Evolutionary conservation across 2,888 invertebrate genomes (phyloP), one percentile per base, ranked within the genome.

Genomic region (Hanleya hanleyi): DNA sequence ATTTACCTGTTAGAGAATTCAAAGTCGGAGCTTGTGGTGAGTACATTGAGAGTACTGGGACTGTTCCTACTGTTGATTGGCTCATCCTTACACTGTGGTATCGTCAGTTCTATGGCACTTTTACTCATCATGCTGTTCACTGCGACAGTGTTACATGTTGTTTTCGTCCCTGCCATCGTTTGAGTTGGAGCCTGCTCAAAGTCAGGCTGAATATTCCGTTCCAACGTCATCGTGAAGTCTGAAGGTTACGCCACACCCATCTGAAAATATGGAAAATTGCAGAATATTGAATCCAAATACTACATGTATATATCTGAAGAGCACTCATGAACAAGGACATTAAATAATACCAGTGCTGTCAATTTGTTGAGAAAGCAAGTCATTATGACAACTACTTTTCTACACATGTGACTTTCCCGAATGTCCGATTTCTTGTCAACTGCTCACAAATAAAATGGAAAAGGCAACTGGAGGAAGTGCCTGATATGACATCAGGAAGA

Each of bases 1-100:
- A n/a, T n/a, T 72, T 69, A 90, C 90, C 88, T 89, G 78, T 89
- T 90, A 5, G 87, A 82, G 78, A 90, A 90, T 71, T 89, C 89
- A 67, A 87, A 83, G 76, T 90, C 90, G 0, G 88, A 86, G 78
- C 89, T 89, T 70, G 84, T 85, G 51, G 88, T 87, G 38, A 90
- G 83, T 29, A 90, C 85, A 73, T 88, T 87, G 67, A 90, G 84
- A 6, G 88, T 88, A 69, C 87, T 88, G 0, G 90, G 90, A 69
- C 86, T 87, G 81, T 90, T 88, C 35, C 89, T 77, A 75, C 89
- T 89, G 81, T 88, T 81, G 70, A 90, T 87, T n/a, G 89, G 89
- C 75, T 88, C 89, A 80, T 90, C 89, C 70, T 84, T 85, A 41
- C 47, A n/a, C 69, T 83, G 82, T 33, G 83, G 80, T 67, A 79